phyloP scores from a whole-genome alignment of 2,113 vertebrate species.

The Myxocyprinus asiaticus region DNA sequence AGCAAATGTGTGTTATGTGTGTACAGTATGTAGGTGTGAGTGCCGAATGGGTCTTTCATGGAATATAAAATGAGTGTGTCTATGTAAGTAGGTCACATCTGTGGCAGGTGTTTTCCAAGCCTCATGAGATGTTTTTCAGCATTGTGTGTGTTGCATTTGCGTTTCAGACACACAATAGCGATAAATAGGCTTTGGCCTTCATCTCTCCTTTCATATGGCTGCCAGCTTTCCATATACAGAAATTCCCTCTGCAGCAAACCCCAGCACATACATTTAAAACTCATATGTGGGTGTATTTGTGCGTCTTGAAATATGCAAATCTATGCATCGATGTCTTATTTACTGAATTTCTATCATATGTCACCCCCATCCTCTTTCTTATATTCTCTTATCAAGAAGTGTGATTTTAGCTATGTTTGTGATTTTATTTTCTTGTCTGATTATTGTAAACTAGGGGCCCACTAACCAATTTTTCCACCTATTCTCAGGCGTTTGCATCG shows the following conservation, averaged over 20 bases:
- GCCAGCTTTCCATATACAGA: slow-evolving; percentile 14
- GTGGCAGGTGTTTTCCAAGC: slow-evolving; percentile 40
- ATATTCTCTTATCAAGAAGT: not conserved
- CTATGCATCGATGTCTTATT: slow-evolving; percentile 28
- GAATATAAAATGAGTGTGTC: slow-evolving; percentile 27
- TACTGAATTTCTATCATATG: not conserved
- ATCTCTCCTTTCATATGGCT: slow-evolving; percentile 20
- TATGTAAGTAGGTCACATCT: slow-evolving; percentile 64
- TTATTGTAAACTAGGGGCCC: not conserved
- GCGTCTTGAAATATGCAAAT: slow-evolving; percentile 28
- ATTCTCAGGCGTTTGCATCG: not conserved
- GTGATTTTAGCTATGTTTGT: not conserved
- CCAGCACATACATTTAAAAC: slow-evolving; percentile 17
- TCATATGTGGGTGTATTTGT: slow-evolving; percentile 19
- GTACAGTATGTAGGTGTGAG: not conserved
- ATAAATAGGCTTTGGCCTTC: slow-evolving; percentile 40
- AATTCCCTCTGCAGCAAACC: slow-evolving; percentile 15
- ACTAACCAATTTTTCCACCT: not conserved
- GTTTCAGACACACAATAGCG: slow-evolving; percentile 7
- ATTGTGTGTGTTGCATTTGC: slow-evolving; percentile 32
- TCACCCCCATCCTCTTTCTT: not conserved
- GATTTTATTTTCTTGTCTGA: not conserved
- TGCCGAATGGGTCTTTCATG: slow-evolving; percentile 25
- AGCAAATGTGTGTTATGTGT: slow-evolving; percentile 32
- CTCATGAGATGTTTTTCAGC: slow-evolving; percentile 8